Evolutionary conservation across 2,888 invertebrate genomes (phyloP).

Genomic region (Caenorhabditis panamensis): DNA sequence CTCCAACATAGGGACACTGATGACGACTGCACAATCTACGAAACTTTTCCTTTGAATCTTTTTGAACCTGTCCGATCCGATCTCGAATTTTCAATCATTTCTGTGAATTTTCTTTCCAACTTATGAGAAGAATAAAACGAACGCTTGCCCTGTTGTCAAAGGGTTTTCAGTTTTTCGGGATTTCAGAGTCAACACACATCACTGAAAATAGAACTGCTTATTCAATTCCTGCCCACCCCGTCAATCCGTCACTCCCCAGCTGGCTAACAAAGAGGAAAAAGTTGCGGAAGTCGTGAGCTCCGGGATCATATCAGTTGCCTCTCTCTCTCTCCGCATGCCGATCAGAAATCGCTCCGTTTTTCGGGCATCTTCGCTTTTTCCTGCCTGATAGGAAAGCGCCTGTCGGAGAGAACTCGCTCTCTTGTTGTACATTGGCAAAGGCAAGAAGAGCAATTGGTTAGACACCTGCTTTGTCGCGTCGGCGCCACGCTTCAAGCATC

Average conservation of each 20-base stretch:
- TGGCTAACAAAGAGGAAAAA: background rate
- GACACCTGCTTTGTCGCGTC: constrained; percentile 55
- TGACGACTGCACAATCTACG: background rate
- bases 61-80: background rate
- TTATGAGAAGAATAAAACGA: constrained; percentile 17
- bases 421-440: constrained; percentile 55
- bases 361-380: constrained; percentile 24
- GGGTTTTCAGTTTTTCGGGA: background rate
- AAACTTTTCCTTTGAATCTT: background rate
- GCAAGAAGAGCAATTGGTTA: constrained; percentile 57
- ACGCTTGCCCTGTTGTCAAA: constrained; percentile 9
- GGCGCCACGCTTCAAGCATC: constrained; percentile 54
- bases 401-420: constrained; percentile 45
- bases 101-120: background rate
- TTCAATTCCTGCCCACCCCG: no score
- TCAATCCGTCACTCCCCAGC: background rate
- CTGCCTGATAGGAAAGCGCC: constrained; percentile 35
- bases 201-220: no score
- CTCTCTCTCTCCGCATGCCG: constrained; percentile 48
- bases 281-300: constrained; percentile 1
- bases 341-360: constrained; percentile 51
- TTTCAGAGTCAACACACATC: no score
- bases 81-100: background rate
- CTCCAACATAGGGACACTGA: constrained; percentile 14
- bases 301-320: constrained; percentile 43